A percentile compares a stretch with the other conserved stretches of the same genome.
These are phyloP conservation scores for Cotesia glomerata DNA, from an alignment of 1,140 invertebrate genomes.

Conservation along the genomic window DNA sequence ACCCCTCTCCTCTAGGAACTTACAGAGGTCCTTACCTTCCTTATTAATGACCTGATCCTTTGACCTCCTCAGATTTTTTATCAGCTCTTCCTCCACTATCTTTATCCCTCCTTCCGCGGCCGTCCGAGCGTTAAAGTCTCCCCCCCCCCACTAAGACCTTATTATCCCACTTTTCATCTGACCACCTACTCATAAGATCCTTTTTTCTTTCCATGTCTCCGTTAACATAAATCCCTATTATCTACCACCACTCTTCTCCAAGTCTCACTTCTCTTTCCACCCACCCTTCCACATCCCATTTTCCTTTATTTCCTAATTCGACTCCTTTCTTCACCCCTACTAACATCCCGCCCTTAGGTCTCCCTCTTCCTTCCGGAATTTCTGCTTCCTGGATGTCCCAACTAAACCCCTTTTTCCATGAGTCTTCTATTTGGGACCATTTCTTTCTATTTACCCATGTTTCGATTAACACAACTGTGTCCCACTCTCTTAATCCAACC, in stretches of 20 bases:
- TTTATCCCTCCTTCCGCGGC: not conserved
- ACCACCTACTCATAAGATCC: not conserved
- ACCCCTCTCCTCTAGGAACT: not conserved
- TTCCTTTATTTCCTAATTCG: too few relatives aligned
- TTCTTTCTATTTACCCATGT: not conserved
- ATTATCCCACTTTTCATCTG: too few relatives aligned
- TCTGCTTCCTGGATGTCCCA: not conserved
- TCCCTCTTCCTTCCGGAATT: not conserved
- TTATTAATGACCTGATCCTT: not conserved
- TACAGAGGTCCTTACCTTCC: not conserved
- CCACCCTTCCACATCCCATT: too few relatives aligned
- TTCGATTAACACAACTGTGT: not conserved
- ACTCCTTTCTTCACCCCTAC: too few relatives aligned
- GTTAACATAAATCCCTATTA: not conserved
- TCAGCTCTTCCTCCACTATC: not conserved
- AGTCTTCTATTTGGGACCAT: not conserved
- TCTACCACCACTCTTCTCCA: conserved; percentile 16
- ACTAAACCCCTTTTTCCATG: not conserved
- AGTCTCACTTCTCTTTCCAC: too few relatives aligned
- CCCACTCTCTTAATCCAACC: not conserved
- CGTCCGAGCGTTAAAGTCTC: not conserved
- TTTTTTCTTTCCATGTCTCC: not conserved
- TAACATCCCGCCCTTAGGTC: too few relatives aligned
- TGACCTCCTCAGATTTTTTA: not conserved
- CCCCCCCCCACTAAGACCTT: not conserved